Evolutionary conservation across 2,797 vertebrate genomes (phyloP).

Genomic region (Pseudochaenichthys georgianus): DNA sequence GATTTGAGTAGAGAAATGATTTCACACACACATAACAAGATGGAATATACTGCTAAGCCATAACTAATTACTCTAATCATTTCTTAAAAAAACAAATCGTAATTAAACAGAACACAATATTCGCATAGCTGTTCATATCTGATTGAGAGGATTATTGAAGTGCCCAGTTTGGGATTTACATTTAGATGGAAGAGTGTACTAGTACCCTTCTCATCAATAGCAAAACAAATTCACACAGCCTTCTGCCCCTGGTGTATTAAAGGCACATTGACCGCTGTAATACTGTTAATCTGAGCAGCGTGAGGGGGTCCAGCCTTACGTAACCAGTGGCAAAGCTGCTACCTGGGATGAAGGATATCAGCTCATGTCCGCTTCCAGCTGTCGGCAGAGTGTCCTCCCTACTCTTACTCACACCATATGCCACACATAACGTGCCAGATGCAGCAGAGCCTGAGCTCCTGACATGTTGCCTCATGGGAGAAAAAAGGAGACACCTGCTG

Average conservation of each 20-base stretch:
- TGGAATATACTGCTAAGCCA: too few relatives aligned
- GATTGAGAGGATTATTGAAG: too few relatives aligned
- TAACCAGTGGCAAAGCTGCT: constrained; percentile 72
- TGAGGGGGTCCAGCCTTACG: constrained; percentile 58
- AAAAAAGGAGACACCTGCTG: constrained; percentile 49
- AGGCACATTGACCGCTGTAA: constrained; percentile 48
- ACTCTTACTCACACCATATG: constrained; percentile 70
- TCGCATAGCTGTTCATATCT: too few relatives aligned
- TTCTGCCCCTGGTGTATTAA: constrained; percentile 30
- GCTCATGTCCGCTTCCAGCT: constrained; percentile 64
- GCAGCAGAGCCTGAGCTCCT: constrained; percentile 18
- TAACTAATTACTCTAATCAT: too few relatives aligned
- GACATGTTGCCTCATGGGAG: constrained; percentile 31
- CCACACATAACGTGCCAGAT: constrained; percentile 53
- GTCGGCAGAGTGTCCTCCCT: constrained; percentile 58
- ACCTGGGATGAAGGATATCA: constrained; percentile 73
- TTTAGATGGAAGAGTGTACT: constrained; percentile 22
- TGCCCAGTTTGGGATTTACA: constrained; percentile 35
- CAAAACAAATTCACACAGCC: constrained; percentile 31
- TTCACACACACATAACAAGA: too few relatives aligned
- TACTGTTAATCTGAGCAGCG: constrained; percentile 63
- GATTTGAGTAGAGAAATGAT: too few relatives aligned
- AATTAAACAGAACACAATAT: too few relatives aligned
- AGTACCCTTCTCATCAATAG: constrained; percentile 10
- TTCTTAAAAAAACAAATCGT: too few relatives aligned